Percentiles rank a stretch among this genome's conserved stretches.
These are phyloP conservation scores for Fundulus diaphanus DNA, from an alignment of 2,797 vertebrate genomes.

Conservation along the genomic window DNA sequence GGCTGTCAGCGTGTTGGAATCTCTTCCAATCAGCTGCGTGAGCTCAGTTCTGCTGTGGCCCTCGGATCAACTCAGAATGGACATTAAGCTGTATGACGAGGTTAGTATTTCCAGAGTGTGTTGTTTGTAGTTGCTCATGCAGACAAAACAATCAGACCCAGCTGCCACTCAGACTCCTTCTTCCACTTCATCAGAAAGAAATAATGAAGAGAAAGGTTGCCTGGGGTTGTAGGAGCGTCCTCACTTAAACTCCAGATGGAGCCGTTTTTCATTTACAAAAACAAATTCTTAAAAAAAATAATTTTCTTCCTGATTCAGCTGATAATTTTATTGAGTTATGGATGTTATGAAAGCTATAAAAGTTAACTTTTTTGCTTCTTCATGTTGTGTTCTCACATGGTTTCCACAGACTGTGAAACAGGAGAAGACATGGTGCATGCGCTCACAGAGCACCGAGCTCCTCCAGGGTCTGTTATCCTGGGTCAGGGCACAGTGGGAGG, in stretches of 20 bases:
- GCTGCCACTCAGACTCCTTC: background rate
- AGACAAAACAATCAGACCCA: background rate
- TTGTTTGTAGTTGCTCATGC: background rate
- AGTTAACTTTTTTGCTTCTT: constrained; percentile 15
- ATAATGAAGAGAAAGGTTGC: background rate
- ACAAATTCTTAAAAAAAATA: background rate
- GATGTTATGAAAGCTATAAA: background rate
- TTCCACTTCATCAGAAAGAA: constrained; percentile 1
- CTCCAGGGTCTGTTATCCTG: constrained; percentile 87
- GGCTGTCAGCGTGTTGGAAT: constrained; percentile 76
- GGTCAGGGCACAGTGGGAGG: constrained; percentile 92
- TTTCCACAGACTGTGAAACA: constrained; percentile 85
- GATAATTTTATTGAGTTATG: background rate
- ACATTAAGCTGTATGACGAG: constrained; percentile 93
- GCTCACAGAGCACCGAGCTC: constrained; percentile 83
- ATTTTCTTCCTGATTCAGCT: no score
- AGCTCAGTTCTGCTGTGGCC: constrained; percentile 88
- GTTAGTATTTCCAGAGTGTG: constrained; percentile 63
- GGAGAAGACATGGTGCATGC: constrained; percentile 91
- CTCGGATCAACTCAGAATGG: constrained; percentile 81
- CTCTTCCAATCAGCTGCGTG: constrained; percentile 91
- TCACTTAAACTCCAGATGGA: background rate
- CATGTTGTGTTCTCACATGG: background rate
- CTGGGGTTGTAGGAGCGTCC: background rate
- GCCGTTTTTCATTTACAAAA: no score